phyloP scores from a whole-genome alignment of 1,140 invertebrate species.

The Pteromalus puparum region DNA sequence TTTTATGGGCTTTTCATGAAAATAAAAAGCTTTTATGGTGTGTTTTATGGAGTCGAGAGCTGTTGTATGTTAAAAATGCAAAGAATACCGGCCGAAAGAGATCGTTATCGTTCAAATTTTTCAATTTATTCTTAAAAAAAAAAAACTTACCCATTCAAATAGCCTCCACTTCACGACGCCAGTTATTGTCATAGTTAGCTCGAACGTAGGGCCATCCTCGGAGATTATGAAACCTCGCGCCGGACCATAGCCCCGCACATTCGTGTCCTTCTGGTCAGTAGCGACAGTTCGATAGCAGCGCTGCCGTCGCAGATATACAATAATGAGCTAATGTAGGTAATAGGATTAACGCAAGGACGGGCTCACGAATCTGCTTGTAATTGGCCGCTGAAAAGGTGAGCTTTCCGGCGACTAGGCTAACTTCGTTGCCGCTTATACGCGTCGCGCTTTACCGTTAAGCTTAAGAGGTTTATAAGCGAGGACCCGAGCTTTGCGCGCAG shows the following conservation, averaged over 20 bases:
- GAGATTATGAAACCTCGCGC: not conserved
- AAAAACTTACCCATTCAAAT: not conserved
- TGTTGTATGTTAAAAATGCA: too few species aligned
- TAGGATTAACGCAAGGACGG: conserved; percentile 65
- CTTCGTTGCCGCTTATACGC: conserved; percentile 54
- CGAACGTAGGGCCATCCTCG: not conserved
- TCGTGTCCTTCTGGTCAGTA: not conserved
- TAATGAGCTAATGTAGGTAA: conserved; percentile 73
- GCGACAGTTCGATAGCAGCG: not conserved
- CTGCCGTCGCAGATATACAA: conserved; percentile 62
- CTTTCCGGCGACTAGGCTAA: conserved; percentile 60
- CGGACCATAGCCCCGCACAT: not conserved
- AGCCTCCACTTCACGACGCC: not conserved
- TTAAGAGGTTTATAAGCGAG: conserved; percentile 62
- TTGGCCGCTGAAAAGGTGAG: conserved; percentile 72
- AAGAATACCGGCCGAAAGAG: too few species aligned
- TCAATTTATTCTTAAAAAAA: not conserved
- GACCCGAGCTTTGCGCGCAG: not conserved
- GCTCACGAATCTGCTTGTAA: conserved; percentile 67
- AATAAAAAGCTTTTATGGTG: conserved; percentile 9
- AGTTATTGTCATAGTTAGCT: conserved; percentile 37
- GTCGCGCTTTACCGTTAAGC: conserved; percentile 61
- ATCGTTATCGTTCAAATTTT: not conserved
- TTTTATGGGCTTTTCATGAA: conserved; percentile 7
- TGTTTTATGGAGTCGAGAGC: not conserved